Evolutionary conservation across 2,113 vertebrate species (phyloP).

Genomic region (Nothobranchius kuhntae): DNA sequence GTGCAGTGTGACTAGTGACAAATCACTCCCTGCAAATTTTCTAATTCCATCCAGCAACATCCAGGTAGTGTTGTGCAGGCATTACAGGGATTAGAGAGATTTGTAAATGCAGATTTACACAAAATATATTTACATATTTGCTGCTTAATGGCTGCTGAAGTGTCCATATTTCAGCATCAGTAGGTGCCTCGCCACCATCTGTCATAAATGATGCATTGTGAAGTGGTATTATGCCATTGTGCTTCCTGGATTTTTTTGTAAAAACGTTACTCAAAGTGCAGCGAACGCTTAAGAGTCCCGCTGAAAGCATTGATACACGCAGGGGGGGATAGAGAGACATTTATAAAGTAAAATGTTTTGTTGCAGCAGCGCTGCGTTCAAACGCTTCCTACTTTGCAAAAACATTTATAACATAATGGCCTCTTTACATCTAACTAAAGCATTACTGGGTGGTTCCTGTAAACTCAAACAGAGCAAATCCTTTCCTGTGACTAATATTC

Average conservation of each 20-base stretch:
- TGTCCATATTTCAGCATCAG: constrained; percentile 48
- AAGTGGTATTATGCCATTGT: constrained; percentile 46
- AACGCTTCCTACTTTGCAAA: constrained; percentile 44
- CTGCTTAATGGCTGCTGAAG: constrained; percentile 33
- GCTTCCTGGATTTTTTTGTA: constrained; percentile 44
- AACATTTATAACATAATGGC: constrained; percentile 67
- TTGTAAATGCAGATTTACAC: constrained; percentile 37
- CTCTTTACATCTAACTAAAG: constrained; percentile 64
- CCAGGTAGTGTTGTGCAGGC: constrained; percentile 4
- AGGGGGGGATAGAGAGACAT: constrained; percentile 33
- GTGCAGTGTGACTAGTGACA: constrained; percentile 20
- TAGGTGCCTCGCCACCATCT: constrained; percentile 30
- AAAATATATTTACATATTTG: constrained; percentile 1
- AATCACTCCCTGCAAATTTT: constrained; percentile 29
- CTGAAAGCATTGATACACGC: constrained; percentile 48
- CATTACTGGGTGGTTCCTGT: constrained; percentile 44
- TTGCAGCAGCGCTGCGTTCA: constrained; percentile 33
- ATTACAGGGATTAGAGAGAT: constrained; percentile 6
- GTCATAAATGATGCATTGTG: constrained; percentile 43
- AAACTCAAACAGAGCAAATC: constrained; percentile 38
- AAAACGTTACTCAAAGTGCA: constrained; percentile 47
- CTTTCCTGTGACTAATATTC: constrained; percentile 52
- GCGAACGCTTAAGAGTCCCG: constrained; percentile 45
- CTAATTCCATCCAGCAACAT: constrained; percentile 22
- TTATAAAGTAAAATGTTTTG: constrained; percentile 59